Percentiles rank a stretch among this genome's conserved stretches.
Conservation (phyloP, 92 coral and sea anemone species). For the Actinostola sp. region DNA sequence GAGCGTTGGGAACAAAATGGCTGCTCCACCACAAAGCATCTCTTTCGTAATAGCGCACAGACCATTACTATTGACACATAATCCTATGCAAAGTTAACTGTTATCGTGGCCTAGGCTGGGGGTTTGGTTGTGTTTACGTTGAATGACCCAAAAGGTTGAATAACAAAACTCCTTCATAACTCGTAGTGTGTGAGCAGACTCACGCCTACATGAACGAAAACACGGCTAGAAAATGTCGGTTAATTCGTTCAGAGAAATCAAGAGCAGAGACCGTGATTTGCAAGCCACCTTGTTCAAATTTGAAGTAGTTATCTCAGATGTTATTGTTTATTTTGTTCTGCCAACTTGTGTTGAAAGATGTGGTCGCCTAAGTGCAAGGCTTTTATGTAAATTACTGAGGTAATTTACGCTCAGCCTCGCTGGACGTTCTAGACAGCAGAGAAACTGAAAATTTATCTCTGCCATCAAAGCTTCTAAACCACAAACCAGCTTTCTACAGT, state of each 20-base stretch:
- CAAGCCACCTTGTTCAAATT: not conserved
- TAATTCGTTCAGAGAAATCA: not conserved
- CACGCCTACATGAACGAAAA: constrained; percentile 1
- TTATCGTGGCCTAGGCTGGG: constrained; percentile 9
- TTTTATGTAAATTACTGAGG: constrained; percentile 27
- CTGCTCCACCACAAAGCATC: not conserved
- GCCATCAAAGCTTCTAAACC: not conserved
- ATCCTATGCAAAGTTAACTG: constrained; percentile 7
- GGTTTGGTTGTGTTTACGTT: constrained; percentile 7
- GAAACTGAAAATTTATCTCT: not conserved
- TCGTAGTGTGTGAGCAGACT: not conserved
- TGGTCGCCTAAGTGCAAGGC: constrained; percentile 8
- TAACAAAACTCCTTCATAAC: not conserved
- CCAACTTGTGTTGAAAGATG: constrained; percentile 36
- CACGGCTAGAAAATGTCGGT: not conserved
- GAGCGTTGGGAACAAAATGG: constrained; percentile 22
- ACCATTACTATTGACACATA: constrained; percentile 9
- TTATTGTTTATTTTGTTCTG: constrained; percentile 25
- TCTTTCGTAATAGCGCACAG: not conserved
- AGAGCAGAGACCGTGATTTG: not conserved
- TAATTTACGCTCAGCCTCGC: not conserved
- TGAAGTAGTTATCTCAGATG: constrained; percentile 10
- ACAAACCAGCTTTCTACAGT: not conserved
- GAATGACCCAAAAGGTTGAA: constrained; percentile 8
- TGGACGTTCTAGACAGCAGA: not conserved